Conservation (phyloP, 2,888 invertebrate species). For the Dicroscelio sp. region DNA sequence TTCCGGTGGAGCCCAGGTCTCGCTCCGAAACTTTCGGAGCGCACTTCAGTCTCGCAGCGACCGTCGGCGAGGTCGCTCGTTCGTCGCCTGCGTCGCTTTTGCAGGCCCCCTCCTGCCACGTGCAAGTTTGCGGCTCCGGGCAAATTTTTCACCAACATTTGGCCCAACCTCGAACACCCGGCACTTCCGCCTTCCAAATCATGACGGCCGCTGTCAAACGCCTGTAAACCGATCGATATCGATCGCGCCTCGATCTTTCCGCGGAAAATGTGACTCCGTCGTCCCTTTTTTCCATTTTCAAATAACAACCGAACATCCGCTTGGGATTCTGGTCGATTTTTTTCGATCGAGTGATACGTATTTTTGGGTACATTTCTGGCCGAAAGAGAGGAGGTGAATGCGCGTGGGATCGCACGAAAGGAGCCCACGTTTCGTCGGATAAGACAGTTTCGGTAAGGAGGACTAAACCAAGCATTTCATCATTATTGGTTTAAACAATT, state of each 20-base stretch:
- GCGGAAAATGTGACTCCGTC: neutral
- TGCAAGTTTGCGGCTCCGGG: constrained; percentile 58
- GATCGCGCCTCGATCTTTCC: neutral
- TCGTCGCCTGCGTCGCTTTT: constrained; percentile 63
- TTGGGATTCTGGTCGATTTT: neutral
- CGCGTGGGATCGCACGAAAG: constrained; percentile 53
- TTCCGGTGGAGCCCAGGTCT: constrained; percentile 35
- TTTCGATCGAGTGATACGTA: constrained; percentile 13
- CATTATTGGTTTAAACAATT: neutral
- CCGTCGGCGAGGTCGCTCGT: constrained; percentile 77
- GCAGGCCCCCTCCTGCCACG: constrained; percentile 68
- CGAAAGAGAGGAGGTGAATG: constrained; percentile 50
- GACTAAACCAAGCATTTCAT: constrained; percentile 11
- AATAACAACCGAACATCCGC: neutral
- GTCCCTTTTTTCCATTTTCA: no score
- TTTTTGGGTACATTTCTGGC: constrained; percentile 37
- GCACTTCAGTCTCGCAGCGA: constrained; percentile 76
- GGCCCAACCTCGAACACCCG: neutral
- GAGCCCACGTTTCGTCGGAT: constrained; percentile 56
- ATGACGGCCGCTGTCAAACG: neutral
- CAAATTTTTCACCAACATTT: neutral
- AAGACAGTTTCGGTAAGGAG: constrained; percentile 55
- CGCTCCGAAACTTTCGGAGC: constrained; percentile 57
- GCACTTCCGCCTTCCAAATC: neutral
- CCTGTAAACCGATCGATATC: neutral